Evolutionary conservation across 2,113 vertebrate genomes (phyloP), one percentile per base, ranked within the genome.

Genomic region (Rhinopomastus cyanomelas): DNA sequence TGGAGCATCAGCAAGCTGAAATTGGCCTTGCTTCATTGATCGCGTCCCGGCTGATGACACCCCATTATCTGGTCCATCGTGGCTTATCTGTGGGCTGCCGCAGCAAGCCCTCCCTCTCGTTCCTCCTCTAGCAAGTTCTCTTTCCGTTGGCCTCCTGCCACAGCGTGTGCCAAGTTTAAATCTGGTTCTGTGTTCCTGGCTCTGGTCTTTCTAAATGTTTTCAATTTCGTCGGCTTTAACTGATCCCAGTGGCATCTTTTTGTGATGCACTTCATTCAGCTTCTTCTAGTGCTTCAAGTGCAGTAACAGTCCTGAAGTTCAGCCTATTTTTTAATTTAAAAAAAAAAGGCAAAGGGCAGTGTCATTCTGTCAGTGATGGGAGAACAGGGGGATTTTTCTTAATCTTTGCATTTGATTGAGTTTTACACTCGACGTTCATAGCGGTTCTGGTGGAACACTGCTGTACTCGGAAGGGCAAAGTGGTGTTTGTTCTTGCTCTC

Each of bases 181-280:
- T 92, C 88, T 91, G 87, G 13, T 81, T 92, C 92, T 90, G 78
- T 87, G 83, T 64, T 92, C 90, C 74, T 95, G 93, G 94, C 89
- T 92, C 85, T 1, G 1, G 81, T 77, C 73, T 75, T 88, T 84
- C 37, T 17, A 56, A 85, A 85, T 62, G 68, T 89, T 94, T 95
- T 91, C 85, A 60, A 23, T 94, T 95, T 82, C 75, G 61, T 85
- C 87, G 84, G 87, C 74, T 93, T 95, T 81, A 94, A 52, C 80
- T 5, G 89, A 90, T 95, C 93, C 89, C 91, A 91, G 49, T 87
- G 95, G 94, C 84, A 94, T 94, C 87, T 85, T 95, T 90, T 94
- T 69, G 89, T 32, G 92, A 86, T 93, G 91, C 62, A 26, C 69
- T 96, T 90, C 74, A 85, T 93, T 93, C 52, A 62, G 57, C 88